Conservation (phyloP, 2,888 invertebrate species). For the Drosophila falleni region DNA sequence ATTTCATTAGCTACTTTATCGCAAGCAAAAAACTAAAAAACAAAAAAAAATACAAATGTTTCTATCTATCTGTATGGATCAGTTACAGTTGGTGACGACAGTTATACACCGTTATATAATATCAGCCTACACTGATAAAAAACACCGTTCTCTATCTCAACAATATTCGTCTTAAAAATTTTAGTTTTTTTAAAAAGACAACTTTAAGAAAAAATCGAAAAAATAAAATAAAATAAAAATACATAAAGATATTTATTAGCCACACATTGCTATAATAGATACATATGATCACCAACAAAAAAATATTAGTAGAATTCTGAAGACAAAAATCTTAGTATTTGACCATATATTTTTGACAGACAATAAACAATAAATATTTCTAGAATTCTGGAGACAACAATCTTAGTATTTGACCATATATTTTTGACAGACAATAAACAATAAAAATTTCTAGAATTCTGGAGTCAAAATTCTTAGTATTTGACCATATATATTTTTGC, state of each 20-base stretch:
- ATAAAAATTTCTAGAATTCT: no score
- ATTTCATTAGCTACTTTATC: slow-evolving; percentile 56
- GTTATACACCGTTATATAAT: slow-evolving; percentile 13
- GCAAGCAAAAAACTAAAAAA: slow-evolving; percentile 7
- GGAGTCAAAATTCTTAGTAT: no score
- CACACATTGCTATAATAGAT: neutral
- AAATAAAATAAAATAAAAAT: no score
- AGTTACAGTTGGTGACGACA: slow-evolving; percentile 25
- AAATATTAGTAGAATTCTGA: no score
- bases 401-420: no score
- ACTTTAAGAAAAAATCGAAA: neutral
- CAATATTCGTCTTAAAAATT: neutral
- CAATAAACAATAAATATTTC: no score
- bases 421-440: no score
- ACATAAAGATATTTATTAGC: neutral
- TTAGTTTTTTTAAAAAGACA: neutral
- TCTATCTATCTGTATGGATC: neutral
- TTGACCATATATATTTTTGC: no score
- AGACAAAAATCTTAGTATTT: no score
- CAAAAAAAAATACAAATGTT: slow-evolving; percentile 12
- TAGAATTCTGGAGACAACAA: no score
- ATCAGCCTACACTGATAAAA: neutral
- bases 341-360: no score
- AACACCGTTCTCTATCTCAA: neutral
- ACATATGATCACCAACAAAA: no score